Conservation (phyloP, 2,888 invertebrate genomes). For the Sisyra terminalis region DNA sequence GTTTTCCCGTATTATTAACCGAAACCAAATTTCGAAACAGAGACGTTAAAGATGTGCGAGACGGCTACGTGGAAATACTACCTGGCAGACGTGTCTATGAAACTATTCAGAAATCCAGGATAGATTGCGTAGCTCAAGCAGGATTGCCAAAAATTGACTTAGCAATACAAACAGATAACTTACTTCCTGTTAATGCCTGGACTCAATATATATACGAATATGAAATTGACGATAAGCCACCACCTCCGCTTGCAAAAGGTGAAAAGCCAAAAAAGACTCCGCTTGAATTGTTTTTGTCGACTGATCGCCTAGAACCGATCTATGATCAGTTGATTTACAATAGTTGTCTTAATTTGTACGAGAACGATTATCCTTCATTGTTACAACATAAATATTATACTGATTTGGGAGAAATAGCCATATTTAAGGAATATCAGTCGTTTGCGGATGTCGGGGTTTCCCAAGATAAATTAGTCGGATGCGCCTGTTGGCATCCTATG, state of each 20-base stretch:
- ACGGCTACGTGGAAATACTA: conserved; percentile 50
- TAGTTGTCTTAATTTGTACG: conserved; percentile 40
- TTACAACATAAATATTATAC: neutral
- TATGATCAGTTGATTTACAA: conserved; percentile 24
- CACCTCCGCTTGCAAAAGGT: neutral
- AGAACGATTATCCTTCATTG: conserved; percentile 40
- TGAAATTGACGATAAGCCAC: conserved; percentile 11
- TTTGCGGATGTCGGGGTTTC: conserved; percentile 47
- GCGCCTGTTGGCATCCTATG: conserved; percentile 52
- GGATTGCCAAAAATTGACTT: conserved; percentile 27
- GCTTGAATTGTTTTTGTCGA: neutral
- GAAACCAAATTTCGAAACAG: conserved; percentile 33
- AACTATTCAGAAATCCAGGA: conserved; percentile 35
- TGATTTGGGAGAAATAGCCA: conserved; percentile 17
- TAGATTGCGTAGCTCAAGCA: conserved; percentile 41
- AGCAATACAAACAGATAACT: conserved; percentile 42
- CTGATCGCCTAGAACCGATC: neutral
- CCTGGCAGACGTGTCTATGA: conserved; percentile 37
- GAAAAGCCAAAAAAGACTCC: conserved; percentile 1
- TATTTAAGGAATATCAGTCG: conserved; percentile 37
- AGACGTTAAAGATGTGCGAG: conserved; percentile 37
- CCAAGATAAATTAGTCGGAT: conserved; percentile 46
- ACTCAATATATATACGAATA: conserved; percentile 42
- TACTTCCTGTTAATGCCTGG: conserved; percentile 51
- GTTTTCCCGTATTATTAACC: conserved; percentile 36